Conservation (phyloP, 2,888 invertebrate genomes). For the Tholera decimalis region DNA sequence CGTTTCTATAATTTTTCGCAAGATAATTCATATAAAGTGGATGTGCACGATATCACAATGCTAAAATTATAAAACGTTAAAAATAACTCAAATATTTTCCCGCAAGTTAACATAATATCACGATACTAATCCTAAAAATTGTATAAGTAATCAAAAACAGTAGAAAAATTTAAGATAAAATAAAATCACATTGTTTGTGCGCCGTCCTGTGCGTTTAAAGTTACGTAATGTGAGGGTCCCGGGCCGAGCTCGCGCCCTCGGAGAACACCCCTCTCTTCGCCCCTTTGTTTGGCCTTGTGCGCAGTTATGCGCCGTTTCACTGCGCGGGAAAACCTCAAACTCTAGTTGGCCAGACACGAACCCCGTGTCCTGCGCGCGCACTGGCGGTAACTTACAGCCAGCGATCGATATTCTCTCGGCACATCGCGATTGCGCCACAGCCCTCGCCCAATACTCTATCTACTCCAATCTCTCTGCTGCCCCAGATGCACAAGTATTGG, state of each 20-base stretch:
- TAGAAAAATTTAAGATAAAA: slow-evolving; percentile 87
- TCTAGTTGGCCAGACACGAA: slow-evolving; percentile 35
- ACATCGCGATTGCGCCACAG: slow-evolving; percentile 66
- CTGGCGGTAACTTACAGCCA: slow-evolving; percentile 37
- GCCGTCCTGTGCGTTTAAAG: slow-evolving; percentile 90
- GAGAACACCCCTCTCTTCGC: slow-evolving; percentile 70
- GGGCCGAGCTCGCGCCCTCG: slow-evolving; percentile 77
- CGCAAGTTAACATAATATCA: slow-evolving; percentile 86
- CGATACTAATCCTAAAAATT: slow-evolving; percentile 87
- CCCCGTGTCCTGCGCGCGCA: slow-evolving; percentile 53
- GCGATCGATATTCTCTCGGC: slow-evolving; percentile 66
- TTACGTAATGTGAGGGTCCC: slow-evolving; percentile 90
- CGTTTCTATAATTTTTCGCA: slow-evolving; percentile 36
- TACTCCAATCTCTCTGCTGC: slow-evolving; percentile 68
- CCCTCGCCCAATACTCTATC: slow-evolving; percentile 62
- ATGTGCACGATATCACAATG: slow-evolving; percentile 69
- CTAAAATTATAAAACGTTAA: slow-evolving; percentile 76
- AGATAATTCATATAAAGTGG: slow-evolving; percentile 10
- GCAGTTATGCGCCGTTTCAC: slow-evolving; percentile 59
- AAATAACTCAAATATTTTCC: slow-evolving; percentile 77
- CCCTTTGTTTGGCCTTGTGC: slow-evolving; percentile 71
- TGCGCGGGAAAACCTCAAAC: slow-evolving; percentile 67
- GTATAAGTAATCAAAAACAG: slow-evolving; percentile 87
- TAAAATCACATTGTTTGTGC: slow-evolving; percentile 91
- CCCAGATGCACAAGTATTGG: slow-evolving; percentile 76